Evolutionary conservation across 2,797 vertebrate species (phyloP).

Genomic region (Petrocephalus schoutedeni): DNA sequence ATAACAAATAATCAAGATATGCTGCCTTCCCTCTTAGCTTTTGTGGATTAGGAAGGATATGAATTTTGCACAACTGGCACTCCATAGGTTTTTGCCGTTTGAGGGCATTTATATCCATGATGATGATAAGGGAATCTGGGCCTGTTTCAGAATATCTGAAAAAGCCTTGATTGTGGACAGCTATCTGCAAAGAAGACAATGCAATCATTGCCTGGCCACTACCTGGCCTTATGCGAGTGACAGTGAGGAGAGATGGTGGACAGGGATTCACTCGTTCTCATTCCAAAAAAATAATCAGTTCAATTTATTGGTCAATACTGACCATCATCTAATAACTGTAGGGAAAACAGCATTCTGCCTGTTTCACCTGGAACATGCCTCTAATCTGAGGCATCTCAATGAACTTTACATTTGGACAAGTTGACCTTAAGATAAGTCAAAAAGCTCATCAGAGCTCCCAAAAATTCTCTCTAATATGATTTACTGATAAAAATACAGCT

Average conservation of each 20-base stretch:
- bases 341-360: neutral
- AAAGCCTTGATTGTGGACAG: neutral
- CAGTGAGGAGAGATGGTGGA: neutral
- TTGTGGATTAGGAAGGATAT: neutral
- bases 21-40: neutral
- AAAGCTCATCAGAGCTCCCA: neutral
- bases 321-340: neutral
- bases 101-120: neutral
- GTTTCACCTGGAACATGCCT: neutral
- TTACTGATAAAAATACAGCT: neutral
- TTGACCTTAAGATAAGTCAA: slow-evolving; percentile 4
- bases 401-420: neutral
- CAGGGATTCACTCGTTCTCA: neutral
- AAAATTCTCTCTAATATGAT: slow-evolving; percentile 9
- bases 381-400: neutral
- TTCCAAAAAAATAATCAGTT: neutral
- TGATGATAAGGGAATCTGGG: neutral
- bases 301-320: neutral
- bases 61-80: neutral
- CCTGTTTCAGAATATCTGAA: neutral
- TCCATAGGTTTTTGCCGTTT: neutral
- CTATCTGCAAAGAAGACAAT: neutral
- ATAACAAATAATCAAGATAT: neutral
- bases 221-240: neutral
- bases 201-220: neutral